A percentile compares a stretch with the other conserved stretches of the same genome.
Conservation (phyloP, 2,888 invertebrate species). For the Strigamia maritima region DNA sequence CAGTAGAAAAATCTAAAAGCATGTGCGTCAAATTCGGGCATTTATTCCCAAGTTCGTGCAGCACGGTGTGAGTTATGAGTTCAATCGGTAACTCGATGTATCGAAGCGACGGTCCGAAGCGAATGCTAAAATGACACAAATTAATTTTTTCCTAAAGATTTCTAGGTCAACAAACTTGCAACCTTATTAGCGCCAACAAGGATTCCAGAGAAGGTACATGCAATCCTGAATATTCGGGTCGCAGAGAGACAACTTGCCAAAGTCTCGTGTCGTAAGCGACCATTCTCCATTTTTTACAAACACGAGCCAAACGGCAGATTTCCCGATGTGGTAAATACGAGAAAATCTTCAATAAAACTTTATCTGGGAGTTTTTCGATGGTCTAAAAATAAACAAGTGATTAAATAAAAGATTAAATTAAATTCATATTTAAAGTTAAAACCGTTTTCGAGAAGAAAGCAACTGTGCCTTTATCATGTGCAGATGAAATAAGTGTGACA, state of each 20-base stretch:
- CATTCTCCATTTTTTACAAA: conserved; percentile 93
- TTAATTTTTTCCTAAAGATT: not conserved
- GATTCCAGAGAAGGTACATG: conserved; percentile 86
- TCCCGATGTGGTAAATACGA: conserved; percentile 89
- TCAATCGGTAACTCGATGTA: conserved; percentile 94
- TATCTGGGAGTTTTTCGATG: conserved; percentile 94
- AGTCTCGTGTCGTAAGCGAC: conserved; percentile 91
- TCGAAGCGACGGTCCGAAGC: conserved; percentile 81
- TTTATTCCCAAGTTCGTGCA: conserved; percentile 94
- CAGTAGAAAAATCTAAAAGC: conserved; percentile 96
- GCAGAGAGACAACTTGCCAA: conserved; percentile 92
- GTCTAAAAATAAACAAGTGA: conserved; percentile 62
- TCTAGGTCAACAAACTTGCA: not conserved
- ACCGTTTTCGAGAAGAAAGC: not conserved
- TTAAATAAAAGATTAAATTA: not conserved
- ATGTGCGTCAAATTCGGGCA: conserved; percentile 94
- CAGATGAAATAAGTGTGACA: not conserved
- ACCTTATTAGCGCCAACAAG: conserved; percentile 77
- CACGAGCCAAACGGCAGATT: conserved; percentile 87
- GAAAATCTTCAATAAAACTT: conserved; percentile 89
- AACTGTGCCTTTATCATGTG: not conserved
- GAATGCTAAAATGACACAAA: conserved; percentile 58
- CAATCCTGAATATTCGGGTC: conserved; percentile 93
- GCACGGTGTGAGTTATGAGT: conserved; percentile 89
- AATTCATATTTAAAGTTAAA: not conserved